Percentiles rank a stretch among this genome's conserved stretches.
These are phyloP conservation scores for Alces alces DNA, from an alignment of 2,113 vertebrate species.

Conservation along the genomic window DNA sequence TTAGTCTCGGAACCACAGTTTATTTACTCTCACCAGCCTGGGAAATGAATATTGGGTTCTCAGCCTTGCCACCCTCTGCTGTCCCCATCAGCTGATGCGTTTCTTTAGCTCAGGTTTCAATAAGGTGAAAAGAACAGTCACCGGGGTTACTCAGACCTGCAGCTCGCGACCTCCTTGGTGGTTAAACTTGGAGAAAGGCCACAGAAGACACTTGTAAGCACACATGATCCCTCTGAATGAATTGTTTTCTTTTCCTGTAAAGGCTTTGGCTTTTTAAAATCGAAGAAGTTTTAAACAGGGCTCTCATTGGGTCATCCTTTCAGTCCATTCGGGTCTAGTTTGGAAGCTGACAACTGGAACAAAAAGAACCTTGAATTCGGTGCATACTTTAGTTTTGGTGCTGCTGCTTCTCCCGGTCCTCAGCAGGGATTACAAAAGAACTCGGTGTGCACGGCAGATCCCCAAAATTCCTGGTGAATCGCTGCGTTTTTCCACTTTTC, in stretches of 20 bases:
- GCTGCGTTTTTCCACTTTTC: conserved; percentile 74
- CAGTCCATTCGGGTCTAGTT: conserved; percentile 17
- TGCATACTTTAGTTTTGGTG: background rate
- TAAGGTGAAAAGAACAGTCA: conserved; percentile 70
- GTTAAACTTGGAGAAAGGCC: background rate
- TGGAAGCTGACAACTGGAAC: conserved; percentile 52
- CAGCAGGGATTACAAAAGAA: conserved; percentile 41
- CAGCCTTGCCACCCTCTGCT: conserved; percentile 65
- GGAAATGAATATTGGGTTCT: conserved; percentile 63
- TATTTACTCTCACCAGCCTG: conserved; percentile 73
- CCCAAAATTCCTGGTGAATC: conserved; percentile 69
- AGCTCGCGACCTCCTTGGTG: conserved; percentile 37
- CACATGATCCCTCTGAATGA: conserved; percentile 39
- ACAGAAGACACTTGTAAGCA: background rate
- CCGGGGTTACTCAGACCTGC: conserved; percentile 68
- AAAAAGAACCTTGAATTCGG: background rate
- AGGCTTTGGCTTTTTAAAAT: conserved; percentile 54
- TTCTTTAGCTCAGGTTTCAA: conserved; percentile 75
- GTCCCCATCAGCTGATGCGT: conserved; percentile 49
- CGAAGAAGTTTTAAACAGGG: conserved; percentile 67
- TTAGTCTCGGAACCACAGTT: conserved; percentile 53
- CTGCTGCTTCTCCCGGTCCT: conserved; percentile 30
- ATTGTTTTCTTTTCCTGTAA: conserved; percentile 23
- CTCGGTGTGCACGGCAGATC: conserved; percentile 35
- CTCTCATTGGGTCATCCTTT: conserved; percentile 15